Evolutionary conservation across 1,140 invertebrate genomes (phyloP), one percentile per base, ranked within the genome.

Genomic region (Cryptotermes secundus): DNA sequence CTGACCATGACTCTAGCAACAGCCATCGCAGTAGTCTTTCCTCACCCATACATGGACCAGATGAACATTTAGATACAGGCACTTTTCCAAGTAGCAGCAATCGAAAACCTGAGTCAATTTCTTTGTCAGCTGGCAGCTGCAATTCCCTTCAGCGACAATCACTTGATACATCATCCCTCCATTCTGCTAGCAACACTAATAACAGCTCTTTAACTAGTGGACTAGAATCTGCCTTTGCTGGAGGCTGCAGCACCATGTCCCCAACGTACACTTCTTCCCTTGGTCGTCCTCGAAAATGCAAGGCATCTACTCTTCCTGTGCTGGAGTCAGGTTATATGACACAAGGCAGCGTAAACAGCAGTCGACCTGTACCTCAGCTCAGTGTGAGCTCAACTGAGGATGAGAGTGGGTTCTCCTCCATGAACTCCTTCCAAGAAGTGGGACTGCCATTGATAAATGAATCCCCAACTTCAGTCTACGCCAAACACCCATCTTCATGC

Each of bases 361-460:
- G 36, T 34, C 45, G 42, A 10, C 42, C 88, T 85, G 79, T 79
- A 36, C 72, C 72, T n/a, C 90, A 90, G 79, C 91, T 88, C 84
- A 92, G 92, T 86, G 89, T 91, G 16, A 91, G 91, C 87, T 93
- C 91, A 85, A 91, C 89, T 65, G 95, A 96, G 87, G 95, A 95
- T 86, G 95, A 96, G 87, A 96, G 95, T 87, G 95, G 95, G 24
- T 96, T 96, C 88, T 96, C 95, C 24, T 96, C 95, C 4, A 94
- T 96, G 90, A 95, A 93, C 88, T 96, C 95, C 6, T 96, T 96
- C 87, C 95, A 96, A 88, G 95, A 95, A 86, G 92, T 95, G 34
- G 94, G 94, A 3, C 89, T 95, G 85, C 94, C 94, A 0, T 88
- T 91, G 22, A 85, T 49, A 81, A 85, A 81, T 83, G 85, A 45